Evolutionary conservation across 2,888 invertebrate species (phyloP), one percentile per base, ranked within the genome.

Genomic region (Hirtodrosophila histrioides): DNA sequence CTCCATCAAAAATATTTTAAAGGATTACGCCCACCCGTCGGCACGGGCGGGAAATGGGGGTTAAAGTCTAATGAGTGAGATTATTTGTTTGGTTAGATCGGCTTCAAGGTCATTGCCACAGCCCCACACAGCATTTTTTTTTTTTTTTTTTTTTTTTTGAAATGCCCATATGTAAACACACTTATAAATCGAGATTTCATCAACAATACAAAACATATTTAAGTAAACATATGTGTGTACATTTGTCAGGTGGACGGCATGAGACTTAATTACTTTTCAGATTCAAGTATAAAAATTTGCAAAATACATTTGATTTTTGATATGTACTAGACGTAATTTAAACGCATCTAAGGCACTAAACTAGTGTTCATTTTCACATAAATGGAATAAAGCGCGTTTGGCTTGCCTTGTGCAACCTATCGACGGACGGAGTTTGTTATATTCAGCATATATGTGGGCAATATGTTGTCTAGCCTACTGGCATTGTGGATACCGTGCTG

Each of bases 401-500:
- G 49, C 29, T 36, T 63, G 58, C 27, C 17, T 24, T 12, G 8
- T 24, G 8, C 29, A 49, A 53, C n/a, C 35, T 8, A 35, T 44
- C 39, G 36, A 10, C 36, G 58, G 58, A 77, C 62, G 58, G 67
- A 8, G 43, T 66, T 76, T 46, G 50, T 78, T 69, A 58, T 65
- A 56, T 58, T 44, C 33, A 0, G 37, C 23, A 23, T 50, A 35
- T 53, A 17, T 53, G 23, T 11, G 35, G 5, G 24, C 29, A 50
- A 51, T 23, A 43, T 17, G 6, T 11, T 17, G 1, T 31, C 84
- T 93, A 94, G 49, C 94, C 94, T 44, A 95, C 95, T 1, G 97
- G 97, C 95, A 96, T 96, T 29, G 97, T 97, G 4, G 97, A 97
- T 0, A 97, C 96, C 7, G 97, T 97, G 92, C 96, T 96, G 92